Conservation (phyloP, 2,797 vertebrate species). For the Microctenopoma steveboyesi region DNA sequence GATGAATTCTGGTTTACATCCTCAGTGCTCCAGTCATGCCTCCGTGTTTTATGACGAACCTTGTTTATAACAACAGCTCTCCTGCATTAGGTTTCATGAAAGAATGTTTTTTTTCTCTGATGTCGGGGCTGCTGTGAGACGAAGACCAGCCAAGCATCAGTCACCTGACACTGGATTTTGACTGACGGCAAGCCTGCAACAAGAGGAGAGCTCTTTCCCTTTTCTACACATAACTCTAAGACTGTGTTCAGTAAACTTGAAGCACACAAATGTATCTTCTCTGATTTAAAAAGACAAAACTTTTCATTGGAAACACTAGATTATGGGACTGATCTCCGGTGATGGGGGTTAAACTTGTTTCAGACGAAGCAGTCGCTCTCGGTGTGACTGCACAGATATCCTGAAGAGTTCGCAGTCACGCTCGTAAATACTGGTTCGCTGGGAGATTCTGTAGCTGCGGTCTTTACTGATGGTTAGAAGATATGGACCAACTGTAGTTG, state of each 20-base stretch:
- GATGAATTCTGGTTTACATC: conserved; percentile 63
- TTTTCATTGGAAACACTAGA: conserved; percentile 29
- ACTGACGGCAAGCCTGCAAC: conserved; percentile 50
- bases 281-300: conserved; percentile 14
- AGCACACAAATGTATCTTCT: conserved; percentile 57
- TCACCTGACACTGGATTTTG: conserved; percentile 78
- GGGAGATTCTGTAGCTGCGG: conserved; percentile 7
- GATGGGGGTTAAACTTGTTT: conserved; percentile 34
- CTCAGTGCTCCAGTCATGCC: conserved; percentile 61
- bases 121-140: conserved; percentile 48
- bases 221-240: conserved; percentile 56
- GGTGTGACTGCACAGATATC: conserved; percentile 4
- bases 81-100: conserved; percentile 45
- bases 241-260: conserved; percentile 75
- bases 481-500: conserved; percentile 55
- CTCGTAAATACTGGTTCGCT: conserved; percentile 3
- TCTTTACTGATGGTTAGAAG: conserved; percentile 28
- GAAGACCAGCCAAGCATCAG: conserved; percentile 54
- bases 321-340: conserved; percentile 29
- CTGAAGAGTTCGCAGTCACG: conserved; percentile 7
- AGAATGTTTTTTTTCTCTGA: conserved; percentile 63
- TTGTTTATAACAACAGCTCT: conserved; percentile 47
- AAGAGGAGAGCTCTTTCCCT: conserved; percentile 34
- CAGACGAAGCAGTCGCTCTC: conserved; percentile 7
- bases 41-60: conserved; percentile 48